Conservation (phyloP, 23 tunicate genomes). For the Styela plicata region DNA sequence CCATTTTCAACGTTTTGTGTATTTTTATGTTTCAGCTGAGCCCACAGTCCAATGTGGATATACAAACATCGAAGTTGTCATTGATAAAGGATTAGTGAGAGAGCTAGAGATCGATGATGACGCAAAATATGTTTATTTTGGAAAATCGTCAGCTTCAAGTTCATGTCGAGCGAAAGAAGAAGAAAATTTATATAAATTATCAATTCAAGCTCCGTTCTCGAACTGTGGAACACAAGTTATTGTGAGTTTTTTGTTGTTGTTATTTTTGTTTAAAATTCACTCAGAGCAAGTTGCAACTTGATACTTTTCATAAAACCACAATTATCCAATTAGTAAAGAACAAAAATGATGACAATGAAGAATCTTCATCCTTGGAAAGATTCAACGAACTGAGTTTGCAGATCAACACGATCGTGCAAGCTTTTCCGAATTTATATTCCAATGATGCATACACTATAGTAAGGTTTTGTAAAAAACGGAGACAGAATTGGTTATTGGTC, state of each 20-base stretch:
- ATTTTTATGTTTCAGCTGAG: conserved; percentile 65
- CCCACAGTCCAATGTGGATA: conserved; percentile 96
- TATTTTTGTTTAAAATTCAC: no score
- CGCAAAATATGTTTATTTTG: conserved; percentile 81
- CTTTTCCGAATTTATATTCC: no score
- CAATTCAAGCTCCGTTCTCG: conserved; percentile 81
- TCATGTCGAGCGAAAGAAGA: conserved; percentile 81
- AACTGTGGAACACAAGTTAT: conserved; percentile 96
- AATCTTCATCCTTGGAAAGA: no score
- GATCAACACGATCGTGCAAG: no score
- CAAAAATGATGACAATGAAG: no score
- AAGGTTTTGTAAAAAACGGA: no score
- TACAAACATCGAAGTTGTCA: conserved; percentile 73
- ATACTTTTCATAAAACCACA: no score
- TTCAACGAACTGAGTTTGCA: no score
- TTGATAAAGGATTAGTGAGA: conserved; percentile 90
- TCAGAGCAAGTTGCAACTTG: no score
- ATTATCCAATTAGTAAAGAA: no score
- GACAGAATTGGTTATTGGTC: no score
- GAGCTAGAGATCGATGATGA: conserved; percentile 91
- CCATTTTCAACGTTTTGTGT: background rate
- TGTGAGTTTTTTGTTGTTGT: conserved; percentile 46
- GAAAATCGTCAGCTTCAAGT: conserved; percentile 57
- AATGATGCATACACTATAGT: no score
- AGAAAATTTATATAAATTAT: conserved; percentile 58